A percentile compares a stretch with the other conserved stretches of the same genome.
Conservation (phyloP, 2,113 vertebrate genomes). For the Colius striatus region DNA sequence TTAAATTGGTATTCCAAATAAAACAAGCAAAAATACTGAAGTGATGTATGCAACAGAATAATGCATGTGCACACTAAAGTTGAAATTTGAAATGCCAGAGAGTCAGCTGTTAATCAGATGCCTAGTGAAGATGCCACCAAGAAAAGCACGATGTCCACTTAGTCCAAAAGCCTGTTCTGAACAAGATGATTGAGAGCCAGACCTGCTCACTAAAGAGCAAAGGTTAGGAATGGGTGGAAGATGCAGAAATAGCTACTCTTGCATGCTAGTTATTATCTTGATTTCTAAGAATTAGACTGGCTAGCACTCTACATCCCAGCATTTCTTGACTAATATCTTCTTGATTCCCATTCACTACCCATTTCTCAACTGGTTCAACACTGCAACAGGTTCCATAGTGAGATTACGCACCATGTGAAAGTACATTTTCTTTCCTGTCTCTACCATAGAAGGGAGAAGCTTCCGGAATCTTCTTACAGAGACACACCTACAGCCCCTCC, state of each 20-base stretch:
- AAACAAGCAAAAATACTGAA: not conserved
- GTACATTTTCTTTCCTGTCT: not conserved
- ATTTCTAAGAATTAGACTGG: not conserved
- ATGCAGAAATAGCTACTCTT: not conserved
- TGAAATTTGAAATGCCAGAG: not conserved
- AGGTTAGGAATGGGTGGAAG: not conserved
- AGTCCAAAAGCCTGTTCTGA: not conserved
- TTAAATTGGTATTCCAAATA: not conserved
- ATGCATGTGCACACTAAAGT: not conserved
- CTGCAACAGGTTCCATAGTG: not conserved
- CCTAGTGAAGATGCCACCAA: not conserved
- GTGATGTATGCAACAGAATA: not conserved
- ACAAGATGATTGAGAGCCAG: not conserved
- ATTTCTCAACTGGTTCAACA: not conserved
- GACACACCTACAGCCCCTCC: not conserved
- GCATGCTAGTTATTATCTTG: not conserved
- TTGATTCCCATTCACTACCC: not conserved
- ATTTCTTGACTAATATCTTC: not conserved
- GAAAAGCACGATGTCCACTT: not conserved
- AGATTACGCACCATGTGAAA: not conserved
- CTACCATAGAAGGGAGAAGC: accelerated
- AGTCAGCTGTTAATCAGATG: not conserved
- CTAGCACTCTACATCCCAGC: not conserved
- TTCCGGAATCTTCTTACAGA: not conserved
- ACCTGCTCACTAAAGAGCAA: not conserved